A percentile compares a stretch with the other conserved stretches of the same genome.
Evolutionary conservation across 2,888 invertebrate species (phyloP).

Genomic region (Lasius fuliginosus): DNA sequence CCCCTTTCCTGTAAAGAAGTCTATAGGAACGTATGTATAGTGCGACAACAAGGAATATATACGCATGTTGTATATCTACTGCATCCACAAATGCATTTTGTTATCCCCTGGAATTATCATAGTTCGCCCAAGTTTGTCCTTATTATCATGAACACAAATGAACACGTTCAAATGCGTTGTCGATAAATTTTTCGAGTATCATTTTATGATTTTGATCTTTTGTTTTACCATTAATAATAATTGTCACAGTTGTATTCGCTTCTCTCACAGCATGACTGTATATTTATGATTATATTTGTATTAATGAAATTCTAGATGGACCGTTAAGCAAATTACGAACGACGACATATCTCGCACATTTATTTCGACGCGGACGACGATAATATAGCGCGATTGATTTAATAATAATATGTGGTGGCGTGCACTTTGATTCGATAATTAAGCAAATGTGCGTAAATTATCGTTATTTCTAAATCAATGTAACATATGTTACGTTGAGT

Average conservation of each 20-base stretch:
- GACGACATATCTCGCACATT: constrained; percentile 35
- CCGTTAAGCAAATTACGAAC: constrained; percentile 31
- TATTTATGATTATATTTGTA: constrained; percentile 18
- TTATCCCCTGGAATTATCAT: constrained; percentile 24
- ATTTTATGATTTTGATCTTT: constrained; percentile 14
- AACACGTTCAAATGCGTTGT: constrained; percentile 7
- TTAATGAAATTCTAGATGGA: constrained; percentile 47
- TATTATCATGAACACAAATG: constrained; percentile 32
- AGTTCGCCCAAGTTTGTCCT: background rate
- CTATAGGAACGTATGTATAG: constrained; percentile 46
- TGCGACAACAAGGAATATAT: constrained; percentile 40
- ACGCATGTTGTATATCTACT: constrained; percentile 26
- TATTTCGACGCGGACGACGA: constrained; percentile 24
- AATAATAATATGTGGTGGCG: constrained; percentile 51
- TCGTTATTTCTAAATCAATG: constrained; percentile 21
- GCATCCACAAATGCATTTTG: constrained; percentile 25
- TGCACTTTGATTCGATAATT: constrained; percentile 34
- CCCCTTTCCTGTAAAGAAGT: constrained; percentile 56
- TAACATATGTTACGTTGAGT: background rate
- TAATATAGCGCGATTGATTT: constrained; percentile 34
- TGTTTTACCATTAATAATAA: constrained; percentile 7
- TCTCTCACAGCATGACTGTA: background rate
- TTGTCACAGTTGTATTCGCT: constrained; percentile 19
- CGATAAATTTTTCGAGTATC: background rate
- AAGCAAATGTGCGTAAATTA: background rate